These are phyloP conservation scores for Poecile montanus DNA, from an alignment of 2,797 vertebrate species.

Conservation along the genomic window DNA sequence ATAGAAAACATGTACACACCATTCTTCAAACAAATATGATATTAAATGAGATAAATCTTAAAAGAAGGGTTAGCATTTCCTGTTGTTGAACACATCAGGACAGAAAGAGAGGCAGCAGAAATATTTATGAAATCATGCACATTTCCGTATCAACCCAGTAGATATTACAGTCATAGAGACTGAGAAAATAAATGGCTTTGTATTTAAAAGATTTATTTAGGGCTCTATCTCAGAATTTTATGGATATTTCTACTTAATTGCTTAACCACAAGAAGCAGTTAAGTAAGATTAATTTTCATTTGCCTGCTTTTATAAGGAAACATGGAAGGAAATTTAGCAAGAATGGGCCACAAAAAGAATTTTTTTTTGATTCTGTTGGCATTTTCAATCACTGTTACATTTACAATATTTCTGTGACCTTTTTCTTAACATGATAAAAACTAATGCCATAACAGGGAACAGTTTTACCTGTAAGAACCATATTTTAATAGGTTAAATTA, in stretches of 20 bases:
- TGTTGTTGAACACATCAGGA: not conserved
- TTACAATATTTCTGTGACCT: not conserved
- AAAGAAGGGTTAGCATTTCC: not conserved
- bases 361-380: not conserved
- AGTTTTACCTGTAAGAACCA: not conserved
- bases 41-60: not conserved
- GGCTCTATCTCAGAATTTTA: not conserved
- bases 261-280: not conserved
- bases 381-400: not conserved
- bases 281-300: not conserved
- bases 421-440: not conserved
- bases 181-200: not conserved
- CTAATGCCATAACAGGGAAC: not conserved
- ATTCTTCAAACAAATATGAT: not conserved
- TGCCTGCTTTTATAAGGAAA: not conserved
- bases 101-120: not conserved
- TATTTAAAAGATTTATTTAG: not conserved
- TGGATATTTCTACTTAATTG: not conserved
- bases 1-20: not conserved
- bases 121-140: not conserved
- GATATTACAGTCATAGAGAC: not conserved
- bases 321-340: not conserved
- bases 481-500: not conserved
- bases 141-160: not conserved
- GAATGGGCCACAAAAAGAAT: not conserved